A percentile compares a stretch with the other conserved stretches of the same genome.
phyloP scores from a whole-genome alignment of 2,797 vertebrate species.

The Tapera naevia region DNA sequence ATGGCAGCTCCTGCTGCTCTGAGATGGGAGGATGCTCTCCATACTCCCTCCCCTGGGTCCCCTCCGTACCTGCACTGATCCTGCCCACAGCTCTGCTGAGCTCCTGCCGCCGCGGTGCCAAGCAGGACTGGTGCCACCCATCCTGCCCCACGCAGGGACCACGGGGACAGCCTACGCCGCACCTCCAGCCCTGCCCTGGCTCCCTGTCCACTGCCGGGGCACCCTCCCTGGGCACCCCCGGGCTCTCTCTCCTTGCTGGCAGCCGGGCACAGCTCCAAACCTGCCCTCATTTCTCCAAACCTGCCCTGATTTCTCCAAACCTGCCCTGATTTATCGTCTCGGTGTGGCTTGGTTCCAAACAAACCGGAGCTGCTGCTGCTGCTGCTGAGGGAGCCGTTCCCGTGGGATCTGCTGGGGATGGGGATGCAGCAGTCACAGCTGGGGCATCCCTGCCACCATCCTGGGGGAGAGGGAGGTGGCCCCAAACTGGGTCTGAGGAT shows the following conservation, averaged over 20 bases:
- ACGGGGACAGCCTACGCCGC: background rate
- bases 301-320: background rate
- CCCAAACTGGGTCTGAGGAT: fast-evolving
- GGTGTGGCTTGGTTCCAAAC: fast-evolving
- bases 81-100: background rate
- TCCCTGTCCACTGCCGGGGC: background rate
- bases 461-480: fast-evolving
- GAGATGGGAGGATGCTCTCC: background rate
- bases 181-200: background rate
- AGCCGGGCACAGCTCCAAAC: background rate
- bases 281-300: background rate
- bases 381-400: background rate
- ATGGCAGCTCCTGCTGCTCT: background rate
- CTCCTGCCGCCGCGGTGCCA: background rate
- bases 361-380: background rate
- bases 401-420: background rate
- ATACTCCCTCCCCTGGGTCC: background rate
- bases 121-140: background rate
- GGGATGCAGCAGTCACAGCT: fast-evolving
- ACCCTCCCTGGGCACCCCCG: background rate
- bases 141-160: background rate
- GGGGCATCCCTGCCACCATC: fast-evolving
- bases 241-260: background rate
- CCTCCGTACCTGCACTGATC: background rate
- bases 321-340: fast-evolving